Evolutionary conservation across 2,797 vertebrate species (phyloP).

Genomic region (Melanotaenia trifasciata): DNA sequence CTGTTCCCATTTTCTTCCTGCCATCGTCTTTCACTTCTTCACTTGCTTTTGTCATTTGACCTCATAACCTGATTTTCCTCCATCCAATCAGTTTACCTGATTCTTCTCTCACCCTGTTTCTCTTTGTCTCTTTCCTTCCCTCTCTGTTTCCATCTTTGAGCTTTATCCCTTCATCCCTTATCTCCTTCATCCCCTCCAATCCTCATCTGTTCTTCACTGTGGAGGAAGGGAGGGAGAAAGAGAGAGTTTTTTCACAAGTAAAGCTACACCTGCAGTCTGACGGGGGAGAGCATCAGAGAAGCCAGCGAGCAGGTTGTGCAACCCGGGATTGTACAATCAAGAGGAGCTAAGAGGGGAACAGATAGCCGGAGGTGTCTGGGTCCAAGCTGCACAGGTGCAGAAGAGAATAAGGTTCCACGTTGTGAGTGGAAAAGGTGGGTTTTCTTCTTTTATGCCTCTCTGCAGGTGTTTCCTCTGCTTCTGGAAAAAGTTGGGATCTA

Average conservation of each 20-base stretch:
- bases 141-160: conserved; percentile 84
- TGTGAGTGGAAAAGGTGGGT: conserved; percentile 70
- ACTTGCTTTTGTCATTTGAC: conserved; percentile 72
- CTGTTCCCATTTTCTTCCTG: conserved; percentile 37
- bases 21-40: conserved; percentile 48
- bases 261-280: conserved; percentile 70
- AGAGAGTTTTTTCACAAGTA: conserved; percentile 76
- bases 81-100: conserved; percentile 73
- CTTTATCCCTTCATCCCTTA: conserved; percentile 87
- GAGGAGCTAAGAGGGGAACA: conserved; percentile 32
- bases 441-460: conserved; percentile 6
- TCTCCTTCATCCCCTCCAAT: conserved; percentile 87
- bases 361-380: conserved; percentile 27
- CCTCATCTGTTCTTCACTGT: conserved; percentile 78
- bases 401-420: conserved; percentile 28
- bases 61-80: conserved; percentile 79
- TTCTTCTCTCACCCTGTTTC: conserved; percentile 49
- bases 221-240: conserved; percentile 73
- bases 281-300: conserved; percentile 62
- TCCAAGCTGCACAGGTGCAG: conserved; percentile 50
- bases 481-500: conserved; percentile 9
- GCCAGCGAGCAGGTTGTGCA: conserved; percentile 49
- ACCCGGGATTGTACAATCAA: conserved; percentile 57
- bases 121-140: conserved; percentile 48
- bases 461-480: conserved; percentile 7